Percentiles rank a stretch among this genome's conserved stretches.
These are phyloP conservation scores for Pachyseris speciosa DNA, from an alignment of 64 coral and sea anemone species.

Conservation along the genomic window DNA sequence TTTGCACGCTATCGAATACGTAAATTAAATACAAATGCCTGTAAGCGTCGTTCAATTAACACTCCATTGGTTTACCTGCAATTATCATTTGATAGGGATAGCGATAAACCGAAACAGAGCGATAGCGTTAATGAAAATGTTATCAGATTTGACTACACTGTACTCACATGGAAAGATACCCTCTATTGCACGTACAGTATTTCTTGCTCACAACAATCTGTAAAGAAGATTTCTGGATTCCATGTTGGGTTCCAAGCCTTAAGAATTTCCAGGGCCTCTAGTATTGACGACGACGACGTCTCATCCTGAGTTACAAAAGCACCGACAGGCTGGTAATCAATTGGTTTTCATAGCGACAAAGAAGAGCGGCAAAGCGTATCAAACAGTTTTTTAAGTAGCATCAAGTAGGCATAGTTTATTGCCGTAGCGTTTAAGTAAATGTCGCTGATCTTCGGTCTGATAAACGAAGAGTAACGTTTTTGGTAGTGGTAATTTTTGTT, in stretches of 20 bases:
- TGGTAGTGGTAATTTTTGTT: background rate
- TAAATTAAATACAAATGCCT: too few species aligned
- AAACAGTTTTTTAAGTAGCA: slow-evolving; percentile 69
- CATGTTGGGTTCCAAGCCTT: background rate
- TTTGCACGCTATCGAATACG: too few species aligned
- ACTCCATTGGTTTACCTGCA: too few species aligned
- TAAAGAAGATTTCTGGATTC: background rate
- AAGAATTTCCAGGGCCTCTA: background rate
- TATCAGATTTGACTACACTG: too few species aligned
- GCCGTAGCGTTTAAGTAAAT: slow-evolving; percentile 45
- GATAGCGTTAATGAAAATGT: too few species aligned
- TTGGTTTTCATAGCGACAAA: slow-evolving; percentile 69
- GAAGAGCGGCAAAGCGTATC: slow-evolving; percentile 63
- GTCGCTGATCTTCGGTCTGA: slow-evolving; percentile 22
- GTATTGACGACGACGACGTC: background rate
- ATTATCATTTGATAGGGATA: too few species aligned
- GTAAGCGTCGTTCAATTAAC: too few species aligned
- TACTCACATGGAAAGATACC: slow-evolving; percentile 16
- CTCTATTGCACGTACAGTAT: slow-evolving; percentile 31
- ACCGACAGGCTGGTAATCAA: slow-evolving; percentile 60
- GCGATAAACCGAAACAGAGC: too few species aligned
- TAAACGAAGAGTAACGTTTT: slow-evolving; percentile 6
- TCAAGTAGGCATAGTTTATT: slow-evolving; percentile 48
- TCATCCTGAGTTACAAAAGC: slow-evolving; percentile 65
- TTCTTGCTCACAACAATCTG: slow-evolving; percentile 35